phyloP scores from a whole-genome alignment of 2,888 invertebrate species.

The Drosophila merina region DNA sequence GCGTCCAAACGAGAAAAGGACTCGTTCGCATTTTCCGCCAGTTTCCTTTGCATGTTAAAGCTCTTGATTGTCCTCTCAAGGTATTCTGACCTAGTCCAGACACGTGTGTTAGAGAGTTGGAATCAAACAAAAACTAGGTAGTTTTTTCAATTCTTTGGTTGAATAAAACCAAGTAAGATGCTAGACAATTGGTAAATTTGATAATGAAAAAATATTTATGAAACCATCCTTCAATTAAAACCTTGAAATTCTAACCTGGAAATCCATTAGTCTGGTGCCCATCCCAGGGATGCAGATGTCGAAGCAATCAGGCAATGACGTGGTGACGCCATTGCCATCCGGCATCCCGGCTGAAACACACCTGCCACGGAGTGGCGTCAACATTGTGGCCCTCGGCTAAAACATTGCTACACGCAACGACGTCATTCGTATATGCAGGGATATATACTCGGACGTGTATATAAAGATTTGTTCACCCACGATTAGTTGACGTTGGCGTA shows the following conservation, averaged over 20 bases:
- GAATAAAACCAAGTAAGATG: background rate
- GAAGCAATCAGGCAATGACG: slow-evolving; percentile 58
- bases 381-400: slow-evolving; percentile 40
- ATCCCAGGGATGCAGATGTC: slow-evolving; percentile 56
- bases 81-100: background rate
- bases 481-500: slow-evolving; percentile 77
- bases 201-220: background rate
- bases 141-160: too few species aligned
- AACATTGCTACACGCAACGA: slow-evolving; percentile 43
- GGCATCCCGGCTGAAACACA: slow-evolving; percentile 15
- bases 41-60: slow-evolving; percentile 8
- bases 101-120: background rate
- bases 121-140: background rate
- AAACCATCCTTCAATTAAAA: slow-evolving; percentile 15
- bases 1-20: slow-evolving; percentile 1
- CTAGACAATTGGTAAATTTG: background rate
- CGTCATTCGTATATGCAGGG: slow-evolving; percentile 14
- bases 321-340: slow-evolving; percentile 25
- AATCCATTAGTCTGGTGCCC: slow-evolving; percentile 10
- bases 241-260: background rate
- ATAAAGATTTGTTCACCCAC: slow-evolving; percentile 75
- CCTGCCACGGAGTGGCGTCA: slow-evolving; percentile 58
- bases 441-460: slow-evolving; percentile 16
- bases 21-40: slow-evolving; percentile 16
- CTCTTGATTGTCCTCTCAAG: background rate